phyloP scores from a whole-genome alignment of 2,113 vertebrate genomes.

The Bolborhynchus lineola region DNA sequence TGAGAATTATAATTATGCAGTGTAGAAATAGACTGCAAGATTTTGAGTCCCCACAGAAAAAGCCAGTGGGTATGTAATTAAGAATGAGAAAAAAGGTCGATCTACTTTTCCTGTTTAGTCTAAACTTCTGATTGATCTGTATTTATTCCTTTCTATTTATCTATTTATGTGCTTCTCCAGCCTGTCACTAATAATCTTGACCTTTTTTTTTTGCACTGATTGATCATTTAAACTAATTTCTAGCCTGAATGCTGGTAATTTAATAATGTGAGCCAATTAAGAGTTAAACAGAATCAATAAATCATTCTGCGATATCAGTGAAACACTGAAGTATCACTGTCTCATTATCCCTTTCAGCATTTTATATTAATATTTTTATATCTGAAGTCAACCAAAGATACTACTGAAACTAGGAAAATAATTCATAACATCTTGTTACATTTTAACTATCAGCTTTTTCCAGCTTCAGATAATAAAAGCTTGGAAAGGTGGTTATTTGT shows the following conservation, averaged over 20 bases:
- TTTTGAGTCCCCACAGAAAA: conserved; percentile 19
- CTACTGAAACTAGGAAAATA: not conserved
- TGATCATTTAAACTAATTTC: conserved; percentile 42
- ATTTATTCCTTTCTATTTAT: conserved; percentile 46
- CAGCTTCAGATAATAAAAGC: not conserved
- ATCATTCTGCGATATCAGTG: not conserved
- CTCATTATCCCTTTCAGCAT: not conserved
- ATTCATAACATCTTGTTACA: not conserved
- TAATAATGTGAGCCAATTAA: conserved; percentile 33
- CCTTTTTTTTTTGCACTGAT: conserved; percentile 37
- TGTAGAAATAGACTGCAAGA: conserved; percentile 14
- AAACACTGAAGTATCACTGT: not conserved
- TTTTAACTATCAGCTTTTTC: not conserved
- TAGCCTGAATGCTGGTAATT: conserved; percentile 9
- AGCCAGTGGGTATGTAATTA: conserved; percentile 51
- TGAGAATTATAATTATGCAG: conserved; percentile 36
- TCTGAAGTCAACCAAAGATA: not conserved
- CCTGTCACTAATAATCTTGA: conserved; percentile 43
- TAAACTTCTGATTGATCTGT: conserved; percentile 29
- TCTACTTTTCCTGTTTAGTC: not conserved
- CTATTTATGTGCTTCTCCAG: conserved; percentile 48
- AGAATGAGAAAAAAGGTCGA: not conserved
- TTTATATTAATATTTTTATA: not conserved
- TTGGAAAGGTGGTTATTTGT: not conserved
- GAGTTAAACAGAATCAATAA: conserved; percentile 34